phyloP scores from a whole-genome alignment of 2,113 vertebrate genomes.

The Axis porcinus region DNA sequence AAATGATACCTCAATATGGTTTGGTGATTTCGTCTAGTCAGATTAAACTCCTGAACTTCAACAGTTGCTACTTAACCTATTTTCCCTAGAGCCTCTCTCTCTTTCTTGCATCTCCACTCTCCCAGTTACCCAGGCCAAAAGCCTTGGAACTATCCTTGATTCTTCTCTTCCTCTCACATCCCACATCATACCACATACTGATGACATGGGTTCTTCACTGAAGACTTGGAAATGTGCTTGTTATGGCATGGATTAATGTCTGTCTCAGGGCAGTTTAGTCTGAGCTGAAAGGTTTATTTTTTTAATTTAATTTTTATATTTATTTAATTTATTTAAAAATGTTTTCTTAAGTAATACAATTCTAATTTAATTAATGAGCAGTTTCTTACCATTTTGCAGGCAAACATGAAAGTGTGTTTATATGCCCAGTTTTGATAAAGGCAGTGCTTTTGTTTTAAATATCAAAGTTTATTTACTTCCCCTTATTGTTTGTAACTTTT shows the following conservation, averaged over 20 bases:
- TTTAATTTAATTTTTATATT: neutral
- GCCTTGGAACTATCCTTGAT: neutral
- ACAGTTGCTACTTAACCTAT: neutral
- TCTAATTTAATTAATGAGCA: neutral
- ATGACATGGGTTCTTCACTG: neutral
- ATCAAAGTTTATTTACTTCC: neutral
- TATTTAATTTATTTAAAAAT: neutral
- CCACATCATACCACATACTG: neutral
- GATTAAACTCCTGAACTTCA: neutral
- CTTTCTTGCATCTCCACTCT: neutral
- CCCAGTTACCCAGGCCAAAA: neutral
- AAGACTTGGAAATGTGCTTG: neutral
- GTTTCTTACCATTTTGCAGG: neutral
- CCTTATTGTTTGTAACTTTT: neutral
- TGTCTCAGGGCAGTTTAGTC: neutral
- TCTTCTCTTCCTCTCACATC: neutral
- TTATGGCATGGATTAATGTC: neutral
- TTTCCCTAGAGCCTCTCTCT: neutral
- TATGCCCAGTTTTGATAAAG: neutral
- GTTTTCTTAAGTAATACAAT: neutral
- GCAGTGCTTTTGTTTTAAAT: neutral
- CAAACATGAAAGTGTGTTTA: neutral
- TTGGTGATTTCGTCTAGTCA: neutral
- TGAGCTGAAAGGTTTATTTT: neutral
- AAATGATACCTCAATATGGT: neutral